These are phyloP conservation scores for Polyergus mexicanus DNA, from an alignment of 1,140 invertebrate species.

Conservation along the genomic window DNA sequence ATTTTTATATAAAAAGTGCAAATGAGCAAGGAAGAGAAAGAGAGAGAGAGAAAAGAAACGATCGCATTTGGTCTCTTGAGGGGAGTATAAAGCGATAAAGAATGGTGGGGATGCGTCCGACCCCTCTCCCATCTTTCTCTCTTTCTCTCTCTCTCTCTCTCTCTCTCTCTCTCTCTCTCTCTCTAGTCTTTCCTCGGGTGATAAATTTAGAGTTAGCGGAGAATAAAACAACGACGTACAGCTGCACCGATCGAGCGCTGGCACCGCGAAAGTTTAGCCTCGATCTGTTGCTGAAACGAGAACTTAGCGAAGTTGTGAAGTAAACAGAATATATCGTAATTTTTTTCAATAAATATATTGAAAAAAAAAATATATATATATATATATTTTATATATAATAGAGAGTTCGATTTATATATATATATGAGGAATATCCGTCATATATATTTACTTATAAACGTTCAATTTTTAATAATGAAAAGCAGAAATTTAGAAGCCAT, in stretches of 20 bases:
- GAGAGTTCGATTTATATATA: not conserved
- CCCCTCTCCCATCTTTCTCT: not conserved
- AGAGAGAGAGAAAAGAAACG: not conserved
- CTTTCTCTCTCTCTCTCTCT: conserved; percentile 20
- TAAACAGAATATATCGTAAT: conserved; percentile 4
- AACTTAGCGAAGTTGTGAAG: conserved; percentile 24
- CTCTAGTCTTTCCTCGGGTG: conserved; percentile 10
- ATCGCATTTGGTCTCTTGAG: conserved; percentile 16
- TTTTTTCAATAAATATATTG: not conserved
- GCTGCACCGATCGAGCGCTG: conserved; percentile 61
- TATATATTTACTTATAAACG: not conserved
- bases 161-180: too few species aligned
- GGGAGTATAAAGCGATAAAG: conserved; percentile 5
- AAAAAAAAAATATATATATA: too few species aligned
- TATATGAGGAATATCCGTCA: not conserved
- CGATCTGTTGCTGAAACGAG: conserved; percentile 49
- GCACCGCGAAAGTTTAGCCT: conserved; percentile 42
- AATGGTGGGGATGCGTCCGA: conserved; percentile 34
- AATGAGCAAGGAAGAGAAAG: not conserved
- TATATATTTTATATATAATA: not conserved
- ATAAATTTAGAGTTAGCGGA: conserved; percentile 74
- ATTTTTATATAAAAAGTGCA: conserved; percentile 10
- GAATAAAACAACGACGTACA: conserved; percentile 67
- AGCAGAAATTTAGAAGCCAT: not conserved
- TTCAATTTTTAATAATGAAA: not conserved